These are phyloP conservation scores for Sinocyclocheilus anophthalmus DNA, from an alignment of 2,113 vertebrate genomes.

Conservation along the genomic window DNA sequence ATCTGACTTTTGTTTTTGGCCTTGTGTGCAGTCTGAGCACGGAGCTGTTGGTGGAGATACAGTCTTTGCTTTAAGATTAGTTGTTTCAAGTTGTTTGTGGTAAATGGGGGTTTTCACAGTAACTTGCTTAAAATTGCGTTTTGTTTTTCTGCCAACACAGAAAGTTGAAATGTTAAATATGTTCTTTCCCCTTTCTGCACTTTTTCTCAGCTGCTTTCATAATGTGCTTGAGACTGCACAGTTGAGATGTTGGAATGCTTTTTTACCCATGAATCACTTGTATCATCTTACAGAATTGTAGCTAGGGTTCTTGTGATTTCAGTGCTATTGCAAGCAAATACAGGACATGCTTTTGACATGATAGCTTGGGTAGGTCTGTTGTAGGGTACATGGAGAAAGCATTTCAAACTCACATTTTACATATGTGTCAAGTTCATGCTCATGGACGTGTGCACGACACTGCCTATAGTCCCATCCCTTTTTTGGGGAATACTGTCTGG, in stretches of 20 bases:
- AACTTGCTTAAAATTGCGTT: neutral
- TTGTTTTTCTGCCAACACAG: neutral
- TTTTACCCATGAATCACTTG: neutral
- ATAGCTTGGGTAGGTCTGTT: neutral
- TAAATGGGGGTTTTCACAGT: neutral
- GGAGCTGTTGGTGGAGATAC: neutral
- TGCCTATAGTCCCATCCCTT: neutral
- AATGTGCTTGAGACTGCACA: neutral
- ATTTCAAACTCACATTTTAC: neutral
- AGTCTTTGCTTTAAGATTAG: constrained; percentile 16
- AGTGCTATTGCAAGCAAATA: neutral
- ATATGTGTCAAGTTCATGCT: neutral
- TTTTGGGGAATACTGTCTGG: neutral
- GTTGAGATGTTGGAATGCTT: neutral
- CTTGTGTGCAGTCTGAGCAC: constrained; percentile 10
- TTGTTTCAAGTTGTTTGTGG: constrained; percentile 11
- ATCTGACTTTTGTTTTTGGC: neutral
- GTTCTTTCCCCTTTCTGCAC: neutral
- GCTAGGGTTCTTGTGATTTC: neutral
- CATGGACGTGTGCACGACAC: neutral
- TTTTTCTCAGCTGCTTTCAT: neutral
- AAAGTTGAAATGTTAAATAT: constrained; percentile 5
- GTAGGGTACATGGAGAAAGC: neutral
- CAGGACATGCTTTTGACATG: neutral
- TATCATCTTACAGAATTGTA: neutral